Base-by-base conservation (phyloP, 2,888 invertebrate genomes). In the Sphinx pinastri region DNA sequence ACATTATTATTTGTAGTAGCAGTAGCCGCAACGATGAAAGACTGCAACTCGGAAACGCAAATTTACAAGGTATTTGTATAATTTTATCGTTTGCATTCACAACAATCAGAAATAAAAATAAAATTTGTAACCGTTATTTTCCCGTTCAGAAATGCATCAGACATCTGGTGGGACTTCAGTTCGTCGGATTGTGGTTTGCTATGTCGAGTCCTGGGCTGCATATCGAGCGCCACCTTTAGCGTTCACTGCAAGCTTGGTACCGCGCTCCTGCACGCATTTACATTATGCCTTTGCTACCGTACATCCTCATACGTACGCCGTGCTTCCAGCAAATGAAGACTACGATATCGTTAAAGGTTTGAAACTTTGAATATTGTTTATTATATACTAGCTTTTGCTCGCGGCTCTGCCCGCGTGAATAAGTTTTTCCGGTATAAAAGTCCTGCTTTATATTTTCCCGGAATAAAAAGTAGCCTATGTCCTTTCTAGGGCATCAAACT, bases 211-310 rank as follows among this genome's bases (percentile, higher is more conserved):
- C 0, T 95, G 94, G 90, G 95, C 96, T 4, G 95, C 95, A 4
- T 96, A 96, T 84, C 93, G 97, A 67, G 94, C 94, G 59, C 95
- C 96, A 49, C 97, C 96, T 0, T 92, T 96, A 70, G 94, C 95
- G 0, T 96, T 97, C 81, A 95, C 95, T 0, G 94, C 96, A 0
- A 94, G 95, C 31, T 94, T 96, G 68, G 87, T 97, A 60, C 96
- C 97, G 19, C 94, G 95, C 4, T 94, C 95, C 74, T 97, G 97
- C 87, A 96, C 97, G 3, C 97, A 97, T 81, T 89, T 97, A 2
- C 95, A 97, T 73, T 97, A 97, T 81, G 95, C 96, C 1, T 96
- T 96, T 76, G 96, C 97, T 8, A 95, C 95, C 2, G 88, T 97
- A 73, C 96, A 97, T 81, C 95, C 96, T 0, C 95, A 96, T 74